Base-by-base conservation (phyloP, 2,113 vertebrate species). In the Circaetus cinerascens region DNA sequence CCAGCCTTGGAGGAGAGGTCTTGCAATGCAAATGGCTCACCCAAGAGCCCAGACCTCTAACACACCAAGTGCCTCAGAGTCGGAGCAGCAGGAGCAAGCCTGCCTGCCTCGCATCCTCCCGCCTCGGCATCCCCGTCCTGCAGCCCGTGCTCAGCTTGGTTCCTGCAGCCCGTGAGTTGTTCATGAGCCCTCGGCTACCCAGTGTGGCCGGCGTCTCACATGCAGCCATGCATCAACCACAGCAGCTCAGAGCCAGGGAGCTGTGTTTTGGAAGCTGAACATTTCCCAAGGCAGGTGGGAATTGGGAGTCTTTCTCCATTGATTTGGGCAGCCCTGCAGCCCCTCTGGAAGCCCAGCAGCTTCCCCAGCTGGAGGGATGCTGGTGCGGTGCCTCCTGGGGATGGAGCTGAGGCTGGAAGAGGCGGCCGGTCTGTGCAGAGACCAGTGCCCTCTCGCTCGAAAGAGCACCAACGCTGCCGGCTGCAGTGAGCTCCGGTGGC, bases 111-210 rank as follows among this genome's bases (percentile, higher is more conserved):
- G 0, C 29, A 7, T 55, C 29, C n/a, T 67, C 43, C 53, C 4
- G 0, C n/a, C 25, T 76, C 3, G 0, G 12, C 2, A 0, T 71
- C 62, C 41, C 26, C 2, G 1, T 41, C n/a, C 40, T 26, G 0
- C 53, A 68, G 57, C 29, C 40, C 32, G 34, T 71, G 34, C 73
- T 59, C 71, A 38, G 71, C 41, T 5, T 20, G 12, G 5, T 45
- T 84, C 29, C 63, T 64, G 48, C 62, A 94, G 40, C 27, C 46
- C 16, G 26, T 0, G 0, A 16, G 21, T 38, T 16, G 1, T 20
- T 41, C 30, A 11, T 3, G 3, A 55, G 71, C 32, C 48, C 21
- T 29, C 4, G 12, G 48, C 66, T 50, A 17, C 29, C 7, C 18
- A n/a, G 8, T 3, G 0, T 21, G 59, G 32, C 60, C 66, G 72